phyloP scores from a whole-genome alignment of 2,797 vertebrate genomes.

The Cuniculus paca region DNA sequence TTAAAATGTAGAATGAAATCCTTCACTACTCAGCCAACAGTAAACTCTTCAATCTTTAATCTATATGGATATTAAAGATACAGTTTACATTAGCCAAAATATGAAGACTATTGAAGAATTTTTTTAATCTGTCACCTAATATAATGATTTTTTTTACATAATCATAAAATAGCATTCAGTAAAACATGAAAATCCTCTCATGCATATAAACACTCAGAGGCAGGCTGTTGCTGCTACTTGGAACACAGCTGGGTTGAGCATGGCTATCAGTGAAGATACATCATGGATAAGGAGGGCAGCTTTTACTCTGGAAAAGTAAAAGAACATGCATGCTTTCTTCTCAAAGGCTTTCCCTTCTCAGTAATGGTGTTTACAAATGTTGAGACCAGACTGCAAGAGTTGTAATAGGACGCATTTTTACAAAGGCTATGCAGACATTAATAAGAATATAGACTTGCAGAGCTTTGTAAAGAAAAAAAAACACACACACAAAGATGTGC shows the following conservation, averaged over 20 bases:
- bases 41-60: neutral
- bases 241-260: neutral
- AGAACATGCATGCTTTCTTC: neutral
- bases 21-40: neutral
- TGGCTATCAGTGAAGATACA: neutral
- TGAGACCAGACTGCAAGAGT: neutral
- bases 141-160: neutral
- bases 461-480: conserved; percentile 12
- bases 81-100: neutral
- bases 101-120: neutral
- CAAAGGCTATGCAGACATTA: neutral
- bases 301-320: neutral
- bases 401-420: neutral
- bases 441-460: neutral
- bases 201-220: neutral
- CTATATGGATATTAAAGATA: neutral
- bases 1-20: neutral
- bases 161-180: neutral
- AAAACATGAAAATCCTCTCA: neutral
- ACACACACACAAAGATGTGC: neutral
- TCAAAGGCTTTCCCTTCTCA: neutral
- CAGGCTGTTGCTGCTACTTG: neutral
- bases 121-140: neutral
- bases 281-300: neutral
- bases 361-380: neutral